Evolutionary conservation across 2,797 vertebrate genomes (phyloP), one percentile per base, ranked within the genome.

Genomic region (Chelmon rostratus): DNA sequence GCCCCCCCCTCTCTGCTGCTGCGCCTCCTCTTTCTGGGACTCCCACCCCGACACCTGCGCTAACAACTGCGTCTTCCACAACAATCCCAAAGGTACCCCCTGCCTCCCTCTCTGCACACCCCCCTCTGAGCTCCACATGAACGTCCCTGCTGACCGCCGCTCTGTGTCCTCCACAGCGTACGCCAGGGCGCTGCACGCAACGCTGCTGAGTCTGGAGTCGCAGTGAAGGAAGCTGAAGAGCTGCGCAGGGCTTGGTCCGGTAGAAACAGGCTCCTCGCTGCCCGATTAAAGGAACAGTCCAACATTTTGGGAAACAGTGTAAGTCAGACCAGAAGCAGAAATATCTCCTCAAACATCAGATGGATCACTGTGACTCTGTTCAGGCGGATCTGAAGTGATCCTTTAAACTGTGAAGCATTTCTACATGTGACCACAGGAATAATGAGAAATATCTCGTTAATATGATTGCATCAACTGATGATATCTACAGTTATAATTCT

Each of bases 1-100:
- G 2, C 92, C 96, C 37, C 98, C 98, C 37, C 96, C 95, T 0
- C 92, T 99, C 23, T 99, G 98, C 91, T 97, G 91, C 93, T 99
- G 98, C 35, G 97, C 96, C 0, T 88, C 96, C 0, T 92, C 95
- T 42, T 99, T 99, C 91, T 99, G 98, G 97, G 97, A 98, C 72
- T 95, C 96, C 6, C 97, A 99, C 81, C 98, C 98, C 0, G 94
- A 98, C 65, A 97, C 96, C 61, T 99, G 98, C 2, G 97, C 98
- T 33, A 99, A 98, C 89, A 99, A 98, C 92, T 99, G 98, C 2
- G 18, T 96, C 68, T 99, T 99, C 93, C 96, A 99, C 94, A 96
- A 95, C 90, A 98, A 99, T 69, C 96, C 96, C 64, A 95, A 92
- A 97, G 97, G 98, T 99, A 93, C 10, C 63, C 8, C 19, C 19